Evolutionary conservation across 2,797 vertebrate genomes (phyloP).

Genomic region (Macropus fuliginosus): DNA sequence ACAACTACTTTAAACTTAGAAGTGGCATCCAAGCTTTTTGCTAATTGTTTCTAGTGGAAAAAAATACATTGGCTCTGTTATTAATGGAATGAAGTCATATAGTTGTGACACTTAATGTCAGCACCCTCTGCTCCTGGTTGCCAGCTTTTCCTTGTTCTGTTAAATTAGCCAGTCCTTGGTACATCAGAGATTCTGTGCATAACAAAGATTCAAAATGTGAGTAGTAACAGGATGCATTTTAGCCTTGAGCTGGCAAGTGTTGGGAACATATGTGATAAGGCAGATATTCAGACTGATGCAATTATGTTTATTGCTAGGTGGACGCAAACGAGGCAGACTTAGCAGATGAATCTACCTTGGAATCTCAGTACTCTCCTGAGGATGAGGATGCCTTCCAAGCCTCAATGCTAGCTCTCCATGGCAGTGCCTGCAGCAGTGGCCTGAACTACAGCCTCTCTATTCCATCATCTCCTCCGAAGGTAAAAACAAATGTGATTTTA

Average conservation of each 20-base stretch:
- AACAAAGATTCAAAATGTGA: not conserved
- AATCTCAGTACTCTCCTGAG: conserved; percentile 86
- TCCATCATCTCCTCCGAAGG: conserved; percentile 89
- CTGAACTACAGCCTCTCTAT: conserved; percentile 84
- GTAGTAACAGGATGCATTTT: not conserved
- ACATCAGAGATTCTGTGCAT: not conserved
- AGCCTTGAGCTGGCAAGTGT: conserved; percentile 38
- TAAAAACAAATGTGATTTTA: conserved; percentile 80
- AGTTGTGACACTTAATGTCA: not conserved
- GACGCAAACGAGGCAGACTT: conserved; percentile 90
- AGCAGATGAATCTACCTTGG: conserved; percentile 88
- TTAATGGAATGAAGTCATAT: conserved; percentile 1
- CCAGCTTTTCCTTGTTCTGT: not conserved
- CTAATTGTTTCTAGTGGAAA: conserved; percentile 11
- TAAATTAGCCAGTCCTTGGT: not conserved
- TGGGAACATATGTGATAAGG: conserved; percentile 42
- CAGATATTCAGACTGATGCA: conserved; percentile 68
- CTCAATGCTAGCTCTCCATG: conserved; percentile 90
- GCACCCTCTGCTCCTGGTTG: not conserved
- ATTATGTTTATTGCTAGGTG: conserved; percentile 88
- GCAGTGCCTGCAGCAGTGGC: conserved; percentile 88
- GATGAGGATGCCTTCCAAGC: conserved; percentile 90
- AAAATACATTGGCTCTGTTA: conserved; percentile 1
- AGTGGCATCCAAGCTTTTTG: not conserved
- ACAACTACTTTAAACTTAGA: conserved; percentile 35